Evolutionary conservation across 1,140 invertebrate genomes (phyloP).

Genomic region (Riptortus pedestris): DNA sequence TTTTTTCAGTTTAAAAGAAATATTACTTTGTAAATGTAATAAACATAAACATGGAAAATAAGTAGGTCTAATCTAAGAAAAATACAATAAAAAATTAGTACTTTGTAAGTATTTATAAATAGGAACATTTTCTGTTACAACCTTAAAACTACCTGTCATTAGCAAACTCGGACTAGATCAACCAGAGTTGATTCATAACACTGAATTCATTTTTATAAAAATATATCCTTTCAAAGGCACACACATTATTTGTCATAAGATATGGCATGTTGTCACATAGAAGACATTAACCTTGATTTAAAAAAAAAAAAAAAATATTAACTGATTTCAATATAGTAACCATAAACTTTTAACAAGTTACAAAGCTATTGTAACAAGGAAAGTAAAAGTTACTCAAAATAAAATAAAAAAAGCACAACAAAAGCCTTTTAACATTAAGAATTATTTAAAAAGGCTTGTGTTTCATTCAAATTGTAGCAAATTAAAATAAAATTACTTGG

Average conservation of each 20-base stretch:
- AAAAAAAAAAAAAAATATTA: no score
- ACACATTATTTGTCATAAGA: no score
- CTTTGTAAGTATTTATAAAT: slow-evolving; percentile 10
- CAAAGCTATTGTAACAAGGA: slow-evolving; percentile 5
- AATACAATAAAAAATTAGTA: no score
- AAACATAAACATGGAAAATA: no score
- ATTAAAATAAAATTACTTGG: no score
- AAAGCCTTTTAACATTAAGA: not conserved
- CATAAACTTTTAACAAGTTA: not conserved
- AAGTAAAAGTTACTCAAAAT: slow-evolving; percentile 1
- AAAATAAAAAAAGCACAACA: not conserved
- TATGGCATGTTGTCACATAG: no score
- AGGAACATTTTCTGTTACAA: not conserved
- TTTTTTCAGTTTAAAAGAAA: no score
- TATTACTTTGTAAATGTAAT: no score
- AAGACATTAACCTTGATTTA: no score
- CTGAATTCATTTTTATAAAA: no score
- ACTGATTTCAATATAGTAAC: not conserved
- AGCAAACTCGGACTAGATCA: not conserved
- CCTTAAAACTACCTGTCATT: not conserved
- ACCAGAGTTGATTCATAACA: not conserved
- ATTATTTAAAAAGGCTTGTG: not conserved
- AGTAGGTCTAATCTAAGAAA: no score
- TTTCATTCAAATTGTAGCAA: not conserved
- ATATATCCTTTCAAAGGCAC: no score